Base-by-base conservation (phyloP, 1,140 invertebrate genomes). In the Drosophila sp. region DNA sequence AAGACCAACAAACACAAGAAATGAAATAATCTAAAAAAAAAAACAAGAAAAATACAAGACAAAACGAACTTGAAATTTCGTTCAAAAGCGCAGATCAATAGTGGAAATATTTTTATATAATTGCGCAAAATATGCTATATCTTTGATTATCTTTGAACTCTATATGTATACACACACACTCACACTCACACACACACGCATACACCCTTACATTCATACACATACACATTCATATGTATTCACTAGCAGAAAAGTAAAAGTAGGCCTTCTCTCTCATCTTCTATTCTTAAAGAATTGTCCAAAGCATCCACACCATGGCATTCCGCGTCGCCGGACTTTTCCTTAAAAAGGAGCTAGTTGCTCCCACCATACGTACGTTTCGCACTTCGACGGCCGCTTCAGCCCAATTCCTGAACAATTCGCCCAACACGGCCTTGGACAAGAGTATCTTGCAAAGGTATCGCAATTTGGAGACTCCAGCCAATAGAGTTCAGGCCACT, bases 401-500 rank as follows among this genome's bases (percentile, higher is more conserved):
- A 25, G 3, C 79, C n/a, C 70, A 91, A 61, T 90, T 92, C 40
- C 58, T 95, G 64, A 93, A 93, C 73, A 93, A 95, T 55, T 95
- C 95, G 60, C 95, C 95, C 2, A 96, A 95, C 80, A 94, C 96
- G 74, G 94, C 94, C n/a, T 93, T 94, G 66, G 95, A 97, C 90
- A 97, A 97, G 89, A 93, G 93, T 23, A 92, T 97, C 7, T 90
- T 96, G 58, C 93, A 94, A 32, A 93, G 94, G 33, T 98, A 96
- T 80, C 92, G 96, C 74, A 92, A 93, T 38, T 92, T 98, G 27
- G 95, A 95, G 1, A 95, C 85, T 3, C 95, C 96, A 62, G 96
- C 96, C 0, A 95, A 96, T 8, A 93, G 96, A 40, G 94, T 95
- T 79, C 93, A 97, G 90, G 96, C 95, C 1, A 97, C 96, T 77